phyloP scores from a whole-genome alignment of 2,113 vertebrate genomes.

The Mugil cephalus region DNA sequence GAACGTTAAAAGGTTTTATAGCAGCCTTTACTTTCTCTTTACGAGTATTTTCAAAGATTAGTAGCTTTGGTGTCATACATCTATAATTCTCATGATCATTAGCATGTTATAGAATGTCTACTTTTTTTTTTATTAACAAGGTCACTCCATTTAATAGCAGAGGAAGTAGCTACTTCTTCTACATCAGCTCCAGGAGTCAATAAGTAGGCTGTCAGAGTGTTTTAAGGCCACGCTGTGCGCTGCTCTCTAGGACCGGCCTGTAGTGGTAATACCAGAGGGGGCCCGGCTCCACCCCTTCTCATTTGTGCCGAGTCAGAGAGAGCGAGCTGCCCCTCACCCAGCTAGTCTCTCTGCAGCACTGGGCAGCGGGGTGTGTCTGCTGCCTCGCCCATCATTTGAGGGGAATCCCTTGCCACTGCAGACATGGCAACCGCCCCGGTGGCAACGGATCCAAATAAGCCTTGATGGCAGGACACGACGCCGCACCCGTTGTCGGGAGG shows the following conservation, averaged over 20 bases:
- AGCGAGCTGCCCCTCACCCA: slow-evolving; percentile 65
- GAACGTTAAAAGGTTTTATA: rapidly evolving
- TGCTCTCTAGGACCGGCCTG: slow-evolving; percentile 36
- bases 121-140: background rate
- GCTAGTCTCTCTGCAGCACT: slow-evolving; percentile 73
- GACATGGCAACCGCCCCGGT: slow-evolving; percentile 65
- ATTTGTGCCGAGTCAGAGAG: slow-evolving; percentile 79
- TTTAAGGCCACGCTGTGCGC: slow-evolving; percentile 28
- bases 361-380: slow-evolving; percentile 79
- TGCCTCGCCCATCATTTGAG: slow-evolving; percentile 73
- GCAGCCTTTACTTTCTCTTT: background rate
- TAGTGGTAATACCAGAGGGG: slow-evolving; percentile 50
- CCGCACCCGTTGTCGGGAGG: slow-evolving; percentile 6
- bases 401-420: slow-evolving; percentile 79
- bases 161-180: background rate
- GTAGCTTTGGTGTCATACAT: background rate
- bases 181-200: slow-evolving; percentile 18
- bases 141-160: background rate
- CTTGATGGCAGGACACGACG: background rate
- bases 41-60: background rate
- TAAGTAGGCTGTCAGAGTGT: slow-evolving; percentile 39
- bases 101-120: too few relatives aligned
- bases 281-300: slow-evolving; percentile 62
- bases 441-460: slow-evolving; percentile 41
- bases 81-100: too few relatives aligned